These are phyloP conservation scores for Timema podura DNA, from an alignment of 2,888 invertebrate genomes.

Conservation along the genomic window DNA sequence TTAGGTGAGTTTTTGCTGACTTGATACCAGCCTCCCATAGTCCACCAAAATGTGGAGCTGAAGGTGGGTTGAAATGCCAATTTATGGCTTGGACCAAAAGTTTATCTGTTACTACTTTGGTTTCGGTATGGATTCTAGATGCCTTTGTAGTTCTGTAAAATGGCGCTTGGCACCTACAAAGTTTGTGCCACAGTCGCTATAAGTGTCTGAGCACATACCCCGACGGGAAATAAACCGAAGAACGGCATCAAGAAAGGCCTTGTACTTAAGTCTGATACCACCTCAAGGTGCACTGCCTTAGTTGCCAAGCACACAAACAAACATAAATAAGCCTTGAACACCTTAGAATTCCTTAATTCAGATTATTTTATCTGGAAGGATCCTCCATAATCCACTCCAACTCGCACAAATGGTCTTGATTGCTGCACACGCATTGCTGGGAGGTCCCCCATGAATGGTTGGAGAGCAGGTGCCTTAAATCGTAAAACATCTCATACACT, in stretches of 20 bases:
- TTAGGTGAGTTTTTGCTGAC: conserved; percentile 31
- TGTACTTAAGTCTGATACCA: conserved; percentile 37
- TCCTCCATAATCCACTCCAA: conserved; percentile 4
- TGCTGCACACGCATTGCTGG: not conserved
- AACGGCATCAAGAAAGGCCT: conserved; percentile 38
- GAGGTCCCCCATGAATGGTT: conserved; percentile 3
- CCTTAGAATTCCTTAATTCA: not conserved
- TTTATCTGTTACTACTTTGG: too few species aligned
- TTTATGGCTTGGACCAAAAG: conserved; percentile 18
- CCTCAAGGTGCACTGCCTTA: conserved; percentile 39
- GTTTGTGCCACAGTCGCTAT: conserved; percentile 39
- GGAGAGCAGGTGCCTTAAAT: not conserved
- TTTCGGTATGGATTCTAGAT: conserved; percentile 14
- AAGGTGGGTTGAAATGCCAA: conserved; percentile 34
- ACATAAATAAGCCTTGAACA: conserved; percentile 11
- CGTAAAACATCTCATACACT: conserved; percentile 1
- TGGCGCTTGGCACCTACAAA: conserved; percentile 38
- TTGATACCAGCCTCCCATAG: conserved; percentile 29
- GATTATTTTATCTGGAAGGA: not conserved
- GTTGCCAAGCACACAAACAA: conserved; percentile 38
- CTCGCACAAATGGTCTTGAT: not conserved
- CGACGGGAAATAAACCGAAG: conserved; percentile 38
- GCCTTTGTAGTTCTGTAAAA: conserved; percentile 30
- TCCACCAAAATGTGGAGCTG: conserved; percentile 32
- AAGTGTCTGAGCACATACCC: conserved; percentile 35